phyloP scores from a whole-genome alignment of 1,140 invertebrate species.

The Schlechtendalia chinensis region DNA sequence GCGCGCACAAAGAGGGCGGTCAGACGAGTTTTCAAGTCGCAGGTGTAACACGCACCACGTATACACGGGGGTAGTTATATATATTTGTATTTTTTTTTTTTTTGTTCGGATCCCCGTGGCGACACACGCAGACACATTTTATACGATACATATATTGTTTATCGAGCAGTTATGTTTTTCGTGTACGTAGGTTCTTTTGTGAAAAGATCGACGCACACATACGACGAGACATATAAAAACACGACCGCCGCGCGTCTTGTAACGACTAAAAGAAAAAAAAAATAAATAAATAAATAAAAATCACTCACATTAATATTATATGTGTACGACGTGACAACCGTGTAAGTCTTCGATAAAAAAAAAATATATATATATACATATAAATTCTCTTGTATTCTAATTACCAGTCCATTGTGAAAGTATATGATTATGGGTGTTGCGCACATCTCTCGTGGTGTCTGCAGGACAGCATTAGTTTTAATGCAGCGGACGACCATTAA shows the following conservation, averaged over 20 bases:
- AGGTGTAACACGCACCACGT: constrained; percentile 48
- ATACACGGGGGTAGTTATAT: not conserved
- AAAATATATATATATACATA: not conserved
- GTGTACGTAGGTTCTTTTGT: not conserved
- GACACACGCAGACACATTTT: constrained; percentile 30
- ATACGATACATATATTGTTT: constrained; percentile 13
- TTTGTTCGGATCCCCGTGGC: constrained; percentile 18
- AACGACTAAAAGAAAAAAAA: constrained; percentile 13
- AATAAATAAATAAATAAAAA: not conserved
- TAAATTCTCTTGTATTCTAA: constrained; percentile 24
- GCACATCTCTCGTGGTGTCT: constrained; percentile 24
- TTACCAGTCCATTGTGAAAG: constrained; percentile 29
- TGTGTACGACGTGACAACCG: constrained; percentile 13
- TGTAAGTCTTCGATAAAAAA: constrained; percentile 15
- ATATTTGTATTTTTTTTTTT: not conserved
- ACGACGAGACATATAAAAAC: not conserved
- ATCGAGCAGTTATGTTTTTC: constrained; percentile 10
- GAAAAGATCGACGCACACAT: not conserved
- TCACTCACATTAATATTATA: not conserved
- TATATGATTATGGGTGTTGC: constrained; percentile 33
- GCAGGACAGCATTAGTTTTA: constrained; percentile 18
- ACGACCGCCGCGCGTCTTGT: not conserved
- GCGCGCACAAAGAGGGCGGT: constrained; percentile 2
- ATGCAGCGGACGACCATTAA: not conserved
- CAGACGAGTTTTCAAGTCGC: constrained; percentile 16